A percentile compares a stretch with the other conserved stretches of the same genome.
phyloP scores from a whole-genome alignment of 64 coral and sea anemone genomes.

The Pachyseris speciosa region DNA sequence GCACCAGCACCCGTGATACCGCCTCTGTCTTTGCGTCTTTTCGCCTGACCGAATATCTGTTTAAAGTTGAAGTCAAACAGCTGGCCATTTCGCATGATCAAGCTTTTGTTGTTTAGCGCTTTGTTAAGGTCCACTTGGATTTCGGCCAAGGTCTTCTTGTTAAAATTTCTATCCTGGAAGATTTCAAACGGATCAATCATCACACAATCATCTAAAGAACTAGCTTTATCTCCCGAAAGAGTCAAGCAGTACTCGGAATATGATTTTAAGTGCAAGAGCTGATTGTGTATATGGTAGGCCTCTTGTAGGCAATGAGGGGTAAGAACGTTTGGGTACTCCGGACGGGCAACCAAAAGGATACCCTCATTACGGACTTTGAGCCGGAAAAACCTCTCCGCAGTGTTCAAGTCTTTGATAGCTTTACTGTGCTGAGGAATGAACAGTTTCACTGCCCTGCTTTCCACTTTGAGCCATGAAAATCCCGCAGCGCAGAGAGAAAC shows the following conservation, averaged over 20 bases:
- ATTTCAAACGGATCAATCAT: conserved; percentile 67
- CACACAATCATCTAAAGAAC: conserved; percentile 29
- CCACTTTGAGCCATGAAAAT: conserved; percentile 31
- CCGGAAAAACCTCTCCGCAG: conserved; percentile 34
- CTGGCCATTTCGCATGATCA: conserved; percentile 64
- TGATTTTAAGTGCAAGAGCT: not conserved
- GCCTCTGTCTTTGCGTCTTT: not conserved
- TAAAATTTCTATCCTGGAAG: conserved; percentile 40
- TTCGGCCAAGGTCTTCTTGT: not conserved
- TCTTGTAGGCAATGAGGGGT: conserved; percentile 22
- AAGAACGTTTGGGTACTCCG: not conserved
- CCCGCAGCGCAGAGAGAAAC: conserved; percentile 44
- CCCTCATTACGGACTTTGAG: conserved; percentile 27
- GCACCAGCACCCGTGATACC: conserved; percentile 29
- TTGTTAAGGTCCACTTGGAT: conserved; percentile 9
- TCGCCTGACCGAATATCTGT: conserved; percentile 60
- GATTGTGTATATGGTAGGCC: conserved; percentile 30
- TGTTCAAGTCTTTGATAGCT: conserved; percentile 60
- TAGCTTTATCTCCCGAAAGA: not conserved
- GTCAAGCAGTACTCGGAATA: conserved; percentile 52
- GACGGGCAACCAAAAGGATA: conserved; percentile 23
- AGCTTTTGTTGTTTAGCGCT: conserved; percentile 38
- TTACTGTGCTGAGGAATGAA: conserved; percentile 67
- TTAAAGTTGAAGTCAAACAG: conserved; percentile 63
- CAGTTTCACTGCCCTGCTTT: conserved; percentile 60